phyloP scores from a whole-genome alignment of 2,113 vertebrate genomes.

The Cyanoramphus novaezelandiae region DNA sequence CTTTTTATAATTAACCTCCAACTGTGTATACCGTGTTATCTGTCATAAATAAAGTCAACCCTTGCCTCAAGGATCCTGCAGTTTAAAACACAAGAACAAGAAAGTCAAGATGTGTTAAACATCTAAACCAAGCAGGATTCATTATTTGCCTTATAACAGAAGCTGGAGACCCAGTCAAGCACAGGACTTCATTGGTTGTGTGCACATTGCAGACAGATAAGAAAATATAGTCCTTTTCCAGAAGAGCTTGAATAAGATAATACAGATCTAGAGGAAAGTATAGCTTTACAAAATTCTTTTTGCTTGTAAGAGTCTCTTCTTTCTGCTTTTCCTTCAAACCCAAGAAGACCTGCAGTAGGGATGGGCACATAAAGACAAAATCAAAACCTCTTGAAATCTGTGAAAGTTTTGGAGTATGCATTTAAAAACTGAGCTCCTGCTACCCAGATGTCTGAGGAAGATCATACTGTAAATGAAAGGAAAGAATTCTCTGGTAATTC shows the following conservation, averaged over 20 bases:
- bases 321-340: not conserved
- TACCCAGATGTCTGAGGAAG: not conserved
- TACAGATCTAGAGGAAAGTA: not conserved
- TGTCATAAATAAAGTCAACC: slow-evolving; percentile 21
- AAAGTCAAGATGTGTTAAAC: not conserved
- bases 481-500: not conserved
- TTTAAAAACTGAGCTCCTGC: not conserved
- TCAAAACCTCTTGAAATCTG: not conserved
- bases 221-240: not conserved
- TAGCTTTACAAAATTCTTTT: not conserved
- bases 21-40: not conserved
- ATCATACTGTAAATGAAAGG: not conserved
- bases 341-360: not conserved
- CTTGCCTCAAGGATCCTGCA: not conserved
- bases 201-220: not conserved
- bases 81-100: not conserved
- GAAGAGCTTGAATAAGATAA: slow-evolving; percentile 5
- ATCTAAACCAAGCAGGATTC: not conserved
- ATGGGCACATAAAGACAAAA: not conserved
- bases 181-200: not conserved
- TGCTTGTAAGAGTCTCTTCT: not conserved
- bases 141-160: not conserved
- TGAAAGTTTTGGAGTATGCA: not conserved
- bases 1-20: slow-evolving; percentile 12
- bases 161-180: not conserved